Evolutionary conservation across 2,113 vertebrate species (phyloP), one percentile per base, ranked within the genome.

Genomic region (Stigmatopora argus): DNA sequence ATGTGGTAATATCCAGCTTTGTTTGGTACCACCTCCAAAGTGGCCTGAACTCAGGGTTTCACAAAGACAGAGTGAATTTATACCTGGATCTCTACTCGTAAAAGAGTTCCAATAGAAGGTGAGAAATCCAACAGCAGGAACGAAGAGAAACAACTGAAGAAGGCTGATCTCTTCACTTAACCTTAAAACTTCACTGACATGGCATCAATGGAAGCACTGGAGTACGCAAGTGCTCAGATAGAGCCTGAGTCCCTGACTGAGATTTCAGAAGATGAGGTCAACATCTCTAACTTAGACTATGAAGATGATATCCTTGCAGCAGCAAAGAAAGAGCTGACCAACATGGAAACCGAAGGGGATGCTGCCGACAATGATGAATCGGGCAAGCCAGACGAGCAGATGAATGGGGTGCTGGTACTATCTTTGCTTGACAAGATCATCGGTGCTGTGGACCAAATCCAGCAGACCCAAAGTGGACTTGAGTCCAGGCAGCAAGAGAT

Each of bases 401-500:
- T 93, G 69, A 96, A 97, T 0, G 95, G 97, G 0, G 93, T 98
- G 70, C 88, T 94, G 90, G 95, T 99, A 66, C 92, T 99, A 78
- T 92, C 94, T 49, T 91, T 98, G 70, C 92, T 99, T 56, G 97
- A 99, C 90, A 98, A 97, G 86, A 98, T 98, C 89, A 98, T 99
- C 1, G 97, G 96, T 2, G 94, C 95, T 0, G 97, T 99, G 78
- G 96, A 99, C 91, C 94, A 97, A 91, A 98, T 99, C 91, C 96
- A 98, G 85, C 89, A 92, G 86, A 97, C 95, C 79, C 97, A 99
- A 85, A 93, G 86, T 0, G 93, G 94, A 72, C 89, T 99, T 79
- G 96, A 98, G 86, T 85, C 91, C 83, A 89, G 95, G 69, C 97
- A 99, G 83, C 93, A 94, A 69, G 94, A 94, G 82, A 98, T 98